phyloP scores from a whole-genome alignment of 2,113 vertebrate species.

The Nicator chloris region DNA sequence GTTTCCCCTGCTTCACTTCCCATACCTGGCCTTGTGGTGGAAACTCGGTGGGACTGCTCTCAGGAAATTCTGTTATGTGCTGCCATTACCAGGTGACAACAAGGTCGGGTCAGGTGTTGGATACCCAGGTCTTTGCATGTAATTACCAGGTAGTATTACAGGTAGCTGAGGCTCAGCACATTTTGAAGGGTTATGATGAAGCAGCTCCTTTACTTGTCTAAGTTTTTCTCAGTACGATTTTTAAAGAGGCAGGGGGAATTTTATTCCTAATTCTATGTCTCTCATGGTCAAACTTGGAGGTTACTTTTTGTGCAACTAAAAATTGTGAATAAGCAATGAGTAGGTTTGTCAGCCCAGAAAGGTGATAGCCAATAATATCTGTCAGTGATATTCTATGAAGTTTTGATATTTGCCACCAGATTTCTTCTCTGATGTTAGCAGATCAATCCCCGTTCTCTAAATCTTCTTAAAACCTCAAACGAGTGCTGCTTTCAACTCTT shows the following conservation, averaged over 20 bases:
- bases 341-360: neutral
- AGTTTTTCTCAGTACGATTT: neutral
- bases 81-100: conserved; percentile 71
- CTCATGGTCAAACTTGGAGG: neutral
- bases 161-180: conserved; percentile 48
- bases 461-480: conserved; percentile 63
- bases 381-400: neutral
- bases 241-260: neutral
- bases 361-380: neutral
- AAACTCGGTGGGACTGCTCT: conserved; percentile 15
- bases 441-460: conserved; percentile 40
- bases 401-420: conserved; percentile 20
- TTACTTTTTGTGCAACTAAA: neutral
- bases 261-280: neutral
- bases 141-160: conserved; percentile 72
- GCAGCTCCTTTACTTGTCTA: neutral
- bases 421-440: conserved; percentile 56
- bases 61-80: conserved; percentile 55
- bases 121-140: conserved; percentile 63
- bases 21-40: neutral
- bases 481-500: conserved; percentile 40
- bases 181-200: conserved; percentile 43
- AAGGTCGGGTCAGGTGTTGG: conserved; percentile 62
- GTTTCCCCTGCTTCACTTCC: neutral
- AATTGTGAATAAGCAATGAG: neutral